phyloP scores from a whole-genome alignment of 2,113 vertebrate species.

The Hippocampus mohnikei region DNA sequence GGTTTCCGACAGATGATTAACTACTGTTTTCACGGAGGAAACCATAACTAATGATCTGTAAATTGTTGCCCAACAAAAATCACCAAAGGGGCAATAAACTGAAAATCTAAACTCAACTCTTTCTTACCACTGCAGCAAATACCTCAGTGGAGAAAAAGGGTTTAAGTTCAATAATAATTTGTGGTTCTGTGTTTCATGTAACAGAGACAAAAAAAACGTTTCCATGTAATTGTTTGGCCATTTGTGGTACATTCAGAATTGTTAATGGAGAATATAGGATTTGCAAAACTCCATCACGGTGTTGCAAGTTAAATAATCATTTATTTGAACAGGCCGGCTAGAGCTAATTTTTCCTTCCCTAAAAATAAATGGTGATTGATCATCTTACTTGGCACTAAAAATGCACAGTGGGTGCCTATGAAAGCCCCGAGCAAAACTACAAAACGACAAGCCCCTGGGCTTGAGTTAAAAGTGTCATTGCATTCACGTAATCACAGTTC shows the following conservation, averaged over 20 bases:
- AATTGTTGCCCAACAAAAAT: slow-evolving; percentile 46
- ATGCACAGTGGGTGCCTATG: not conserved
- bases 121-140: slow-evolving; percentile 50
- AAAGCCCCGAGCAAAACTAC: too few species aligned
- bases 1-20: slow-evolving; percentile 64
- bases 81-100: slow-evolving; percentile 31
- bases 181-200: not conserved
- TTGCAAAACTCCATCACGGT: not conserved
- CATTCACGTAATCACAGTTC: not conserved
- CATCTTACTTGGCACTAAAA: not conserved
- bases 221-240: slow-evolving; percentile 4
- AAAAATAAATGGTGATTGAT: not conserved
- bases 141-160: not conserved
- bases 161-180: not conserved
- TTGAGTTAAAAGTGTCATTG: not conserved
- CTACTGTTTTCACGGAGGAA: slow-evolving; percentile 64
- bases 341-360: not conserved
- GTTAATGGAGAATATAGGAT: not conserved
- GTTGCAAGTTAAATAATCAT: not conserved
- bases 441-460: too few species aligned
- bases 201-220: not conserved
- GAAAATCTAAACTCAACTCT: slow-evolving; percentile 50
- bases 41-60: slow-evolving; percentile 59
- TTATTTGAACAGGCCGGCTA: not conserved
- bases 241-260: not conserved